Conservation (phyloP, 2,888 invertebrate species). For the Hydrotaea diabolus region DNA sequence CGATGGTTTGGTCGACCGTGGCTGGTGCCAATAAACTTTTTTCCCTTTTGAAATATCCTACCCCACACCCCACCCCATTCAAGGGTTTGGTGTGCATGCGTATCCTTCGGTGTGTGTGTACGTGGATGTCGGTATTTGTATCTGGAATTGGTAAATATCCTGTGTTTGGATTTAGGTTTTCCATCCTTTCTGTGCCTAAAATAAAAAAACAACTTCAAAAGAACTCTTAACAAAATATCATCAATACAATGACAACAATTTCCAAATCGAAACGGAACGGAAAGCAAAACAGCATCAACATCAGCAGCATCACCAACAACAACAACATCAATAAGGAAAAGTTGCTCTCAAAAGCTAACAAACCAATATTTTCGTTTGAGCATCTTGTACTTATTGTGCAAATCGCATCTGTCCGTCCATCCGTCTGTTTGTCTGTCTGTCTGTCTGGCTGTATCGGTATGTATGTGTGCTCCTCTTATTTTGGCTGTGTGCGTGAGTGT, state of each 20-base stretch:
- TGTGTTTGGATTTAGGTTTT: slow-evolving; percentile 32
- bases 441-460: too few relatives aligned
- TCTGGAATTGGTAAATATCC: slow-evolving; percentile 49
- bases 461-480: too few relatives aligned
- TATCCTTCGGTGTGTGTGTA: slow-evolving; percentile 29
- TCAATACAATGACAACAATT: slow-evolving; percentile 49
- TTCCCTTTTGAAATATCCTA: background rate
- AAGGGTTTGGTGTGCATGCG: background rate
- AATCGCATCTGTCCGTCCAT: background rate
- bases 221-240: slow-evolving; percentile 49
- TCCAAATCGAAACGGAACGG: slow-evolving; percentile 13
- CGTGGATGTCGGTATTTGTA: slow-evolving; percentile 45
- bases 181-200: slow-evolving; percentile 33
- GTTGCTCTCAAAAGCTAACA: slow-evolving; percentile 9
- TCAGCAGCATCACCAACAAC: background rate
- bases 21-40: slow-evolving; percentile 66
- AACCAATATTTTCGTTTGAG: slow-evolving; percentile 5
- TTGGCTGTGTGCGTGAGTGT: background rate
- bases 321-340: slow-evolving; percentile 24
- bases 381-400: slow-evolving; percentile 8
- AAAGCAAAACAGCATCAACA: background rate
- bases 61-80: background rate
- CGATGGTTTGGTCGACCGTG: slow-evolving; percentile 52
- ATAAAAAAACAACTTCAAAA: slow-evolving; percentile 51
- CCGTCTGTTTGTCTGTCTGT: background rate